Evolutionary conservation across 2,888 invertebrate genomes (phyloP), one percentile per base, ranked within the genome.

Genomic region (Osmoderma eremita): DNA sequence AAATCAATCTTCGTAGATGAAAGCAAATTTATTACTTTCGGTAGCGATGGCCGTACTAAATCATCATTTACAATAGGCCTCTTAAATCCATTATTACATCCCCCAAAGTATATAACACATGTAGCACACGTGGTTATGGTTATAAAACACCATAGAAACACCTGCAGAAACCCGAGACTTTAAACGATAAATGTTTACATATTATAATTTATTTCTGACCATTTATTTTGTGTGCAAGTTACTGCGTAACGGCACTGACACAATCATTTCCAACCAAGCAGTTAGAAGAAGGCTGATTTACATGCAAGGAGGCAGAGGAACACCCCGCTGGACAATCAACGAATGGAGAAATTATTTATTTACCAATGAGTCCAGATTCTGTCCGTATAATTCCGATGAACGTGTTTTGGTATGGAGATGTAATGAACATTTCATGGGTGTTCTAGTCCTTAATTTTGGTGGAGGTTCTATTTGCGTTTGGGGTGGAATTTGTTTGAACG

Each of bases 401-500:
- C 41, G 12, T 41, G 41, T 41, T 41, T 41, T 41, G 12, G 13
- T 41, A 41, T 41, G 41, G 41, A 3, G 41, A 41, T 24, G 5
- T 24, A 24, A 24, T 4, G 24, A 24, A 24, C 24, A 24, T 5
- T 24, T 24, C 24, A 24, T n/a, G n/a, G n/a, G 24, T 24, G 41
- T 41, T 41, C 41, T 10, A 41, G 41, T 41, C 41, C 41, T 10
- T 41, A 41, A 41, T 41, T 41, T 41, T 41, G 41, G 41, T 41
- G 41, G 10, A 41, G 41, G 41, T 41, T 12, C 41, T 10, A 41
- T 13, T 10, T 41, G 41, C 41, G 12, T 41, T 3, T 41, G 41
- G 13, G 10, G 41, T 41, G 41, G 41, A 41, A 13, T 41, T 41
- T 41, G 41, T 41, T 41, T 12, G n/a, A 41, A 41, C 10, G 12